Evolutionary conservation across 2,113 vertebrate genomes (phyloP).

Genomic region (Setophaga petechia): DNA sequence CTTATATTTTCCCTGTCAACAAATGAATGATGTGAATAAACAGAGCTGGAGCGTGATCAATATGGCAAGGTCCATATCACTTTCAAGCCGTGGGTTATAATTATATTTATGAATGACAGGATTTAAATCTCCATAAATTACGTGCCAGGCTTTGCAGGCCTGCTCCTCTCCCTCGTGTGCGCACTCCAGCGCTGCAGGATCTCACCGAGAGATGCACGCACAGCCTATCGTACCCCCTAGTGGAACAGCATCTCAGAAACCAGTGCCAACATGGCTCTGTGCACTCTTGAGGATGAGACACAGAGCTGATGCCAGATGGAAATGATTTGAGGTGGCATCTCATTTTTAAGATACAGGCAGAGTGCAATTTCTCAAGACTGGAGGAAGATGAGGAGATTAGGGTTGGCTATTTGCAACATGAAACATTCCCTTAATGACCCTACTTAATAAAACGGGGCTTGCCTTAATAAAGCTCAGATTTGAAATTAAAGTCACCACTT

Average conservation of each 20-base stretch:
- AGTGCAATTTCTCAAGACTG: background rate
- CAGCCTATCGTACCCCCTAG: constrained; percentile 62
- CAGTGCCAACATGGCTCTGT: constrained; percentile 15
- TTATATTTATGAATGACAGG: constrained; percentile 56
- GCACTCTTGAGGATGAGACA: background rate
- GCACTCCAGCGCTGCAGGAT: background rate
- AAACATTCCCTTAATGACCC: constrained; percentile 31
- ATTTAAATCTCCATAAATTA: constrained; percentile 61
- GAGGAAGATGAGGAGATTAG: constrained; percentile 1
- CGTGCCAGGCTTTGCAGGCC: background rate
- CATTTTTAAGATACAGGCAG: background rate
- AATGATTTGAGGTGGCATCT: background rate
- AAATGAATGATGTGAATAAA: constrained; percentile 37
- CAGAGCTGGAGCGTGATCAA: constrained; percentile 8
- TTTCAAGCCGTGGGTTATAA: constrained; percentile 46
- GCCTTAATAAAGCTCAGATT: constrained; percentile 46
- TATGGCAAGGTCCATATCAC: constrained; percentile 43
- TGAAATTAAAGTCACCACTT: constrained; percentile 56
- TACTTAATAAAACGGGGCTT: constrained; percentile 11
- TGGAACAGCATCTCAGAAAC: constrained; percentile 65
- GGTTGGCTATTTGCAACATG: constrained; percentile 12
- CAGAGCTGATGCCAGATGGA: background rate
- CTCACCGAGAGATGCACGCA: constrained; percentile 17
- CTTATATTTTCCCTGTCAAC: constrained; percentile 42
- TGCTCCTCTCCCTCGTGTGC: constrained; percentile 15